Base-by-base conservation (phyloP, 2,797 vertebrate species). In the Ptychobarbus kaznakovi region DNA sequence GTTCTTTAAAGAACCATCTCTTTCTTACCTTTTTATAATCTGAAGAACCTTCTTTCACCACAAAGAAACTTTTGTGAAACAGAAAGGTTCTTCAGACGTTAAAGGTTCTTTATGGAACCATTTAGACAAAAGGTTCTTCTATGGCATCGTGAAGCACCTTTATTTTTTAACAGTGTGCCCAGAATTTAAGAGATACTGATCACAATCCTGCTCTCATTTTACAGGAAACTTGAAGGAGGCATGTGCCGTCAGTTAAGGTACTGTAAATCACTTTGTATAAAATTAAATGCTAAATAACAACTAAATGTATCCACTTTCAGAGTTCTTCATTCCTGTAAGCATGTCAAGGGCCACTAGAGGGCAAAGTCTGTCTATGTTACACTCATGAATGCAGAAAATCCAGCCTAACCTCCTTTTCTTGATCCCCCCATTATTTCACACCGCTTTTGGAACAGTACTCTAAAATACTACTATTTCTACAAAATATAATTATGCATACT, bases 261-360 rank as follows among this genome's bases (percentile, higher is more conserved):
- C 28, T 38, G 9, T 69, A 40, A 38, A 69, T 38, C 20, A 38
- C 1, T 56, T 11, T 56, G 42, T 6, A 73, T 44, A 15, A 76
- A 56, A 35, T 32, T 10, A 75, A 74, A 76, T 58, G 74, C 74
- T 77, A 44, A 63, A 28, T 78, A 42, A 58, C 6, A 72, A 6
- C 2, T 42, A 16, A 58, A 77, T 58, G 12, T n/a, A 22, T 40
- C 18, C n/a, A 42, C 38, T 44, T 78, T 18, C 7, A 15, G 10
- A 53, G 35, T 22, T 42, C 25, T 46, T 44, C 18, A 44, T 10
- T 49, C 46, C 1, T n/a, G 61, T 46, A 61, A 74, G n/a, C 4
- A 12, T 22, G 79, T 53, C n/a, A 70, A 75, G 18, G 65, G 13
- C 88, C 88, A 89, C 88, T 89, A 89, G 88, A 89, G 76, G 88